Evolutionary conservation across 2,113 vertebrate species (phyloP).

Genomic region (Brachionichthys hirsutus): DNA sequence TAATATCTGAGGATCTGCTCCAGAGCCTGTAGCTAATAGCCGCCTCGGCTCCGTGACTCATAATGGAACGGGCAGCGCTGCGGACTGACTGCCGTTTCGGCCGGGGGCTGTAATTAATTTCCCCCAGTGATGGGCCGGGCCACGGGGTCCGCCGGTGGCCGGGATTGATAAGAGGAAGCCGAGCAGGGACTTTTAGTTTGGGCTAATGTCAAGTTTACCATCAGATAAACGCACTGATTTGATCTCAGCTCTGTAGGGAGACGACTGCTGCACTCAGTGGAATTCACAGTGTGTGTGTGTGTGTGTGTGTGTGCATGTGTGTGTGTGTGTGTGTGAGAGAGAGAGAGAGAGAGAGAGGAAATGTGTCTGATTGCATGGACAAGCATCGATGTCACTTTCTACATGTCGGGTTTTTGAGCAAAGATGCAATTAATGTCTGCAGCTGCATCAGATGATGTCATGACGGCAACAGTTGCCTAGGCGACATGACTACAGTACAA

Average conservation of each 20-base stretch:
- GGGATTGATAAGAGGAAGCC: conserved; percentile 63
- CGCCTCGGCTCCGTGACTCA: conserved; percentile 36
- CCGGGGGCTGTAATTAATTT: conserved; percentile 66
- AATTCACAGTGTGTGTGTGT: conserved; percentile 46
- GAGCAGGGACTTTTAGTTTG: conserved; percentile 63
- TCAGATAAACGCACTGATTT: conserved; percentile 69
- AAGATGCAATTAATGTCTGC: no score
- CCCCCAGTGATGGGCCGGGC: conserved; percentile 40
- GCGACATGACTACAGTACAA: no score
- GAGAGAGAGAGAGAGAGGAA: neutral
- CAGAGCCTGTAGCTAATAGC: conserved; percentile 56
- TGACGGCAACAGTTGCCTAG: no score
- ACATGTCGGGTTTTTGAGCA: no score
- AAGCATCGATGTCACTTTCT: neutral
- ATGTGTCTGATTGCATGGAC: neutral
- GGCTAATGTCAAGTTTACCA: conserved; percentile 67
- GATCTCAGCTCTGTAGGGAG: conserved; percentile 58
- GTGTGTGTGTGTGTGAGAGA: conserved; percentile 12
- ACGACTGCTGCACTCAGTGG: conserved; percentile 54
- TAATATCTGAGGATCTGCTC: conserved; percentile 55
- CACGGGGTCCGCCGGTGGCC: conserved; percentile 50
- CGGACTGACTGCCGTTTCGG: conserved; percentile 47
- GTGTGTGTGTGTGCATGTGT: conserved; percentile 7
- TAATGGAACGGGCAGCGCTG: conserved; percentile 61
- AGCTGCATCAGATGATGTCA: no score